A percentile compares a stretch with the other conserved stretches of the same genome.
These are phyloP conservation scores for Boulengeromyrus knoepffleri DNA, from an alignment of 2,113 vertebrate species.

Conservation along the genomic window DNA sequence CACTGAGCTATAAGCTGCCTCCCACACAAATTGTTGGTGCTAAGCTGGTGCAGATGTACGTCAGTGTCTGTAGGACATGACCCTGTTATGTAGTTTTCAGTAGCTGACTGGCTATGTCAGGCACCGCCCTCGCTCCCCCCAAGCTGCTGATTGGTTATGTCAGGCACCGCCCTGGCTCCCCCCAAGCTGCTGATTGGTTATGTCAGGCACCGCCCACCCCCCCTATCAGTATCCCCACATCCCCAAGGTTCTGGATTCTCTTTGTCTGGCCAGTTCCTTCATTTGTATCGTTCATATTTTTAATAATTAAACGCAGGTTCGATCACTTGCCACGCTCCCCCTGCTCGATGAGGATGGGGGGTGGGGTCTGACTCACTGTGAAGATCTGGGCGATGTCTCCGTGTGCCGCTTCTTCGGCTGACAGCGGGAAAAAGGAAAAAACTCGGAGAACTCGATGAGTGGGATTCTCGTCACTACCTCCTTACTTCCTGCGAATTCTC, in stretches of 20 bases:
- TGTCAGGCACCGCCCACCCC: not conserved
- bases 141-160: not conserved
- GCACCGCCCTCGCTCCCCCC: not conserved
- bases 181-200: not conserved
- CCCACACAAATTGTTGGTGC: not conserved
- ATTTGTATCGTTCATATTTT: slow-evolving; percentile 22
- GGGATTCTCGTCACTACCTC: slow-evolving; percentile 41
- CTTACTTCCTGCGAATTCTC: slow-evolving; percentile 41
- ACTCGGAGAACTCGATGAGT: slow-evolving; percentile 34
- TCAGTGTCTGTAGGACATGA: not conserved
- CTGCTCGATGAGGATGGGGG: slow-evolving; percentile 31
- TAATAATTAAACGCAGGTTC: slow-evolving; percentile 29
- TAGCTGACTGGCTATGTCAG: not conserved
- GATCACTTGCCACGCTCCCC: slow-evolving; percentile 25
- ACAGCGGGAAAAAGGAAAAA: slow-evolving; percentile 25
- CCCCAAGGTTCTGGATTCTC: not conserved
- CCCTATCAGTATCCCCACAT: not conserved
- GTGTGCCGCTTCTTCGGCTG: slow-evolving; percentile 34
- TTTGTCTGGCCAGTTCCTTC: not conserved
- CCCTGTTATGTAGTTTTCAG: not conserved
- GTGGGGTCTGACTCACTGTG: slow-evolving; percentile 31
- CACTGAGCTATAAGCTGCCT: not conserved
- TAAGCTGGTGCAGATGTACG: not conserved
- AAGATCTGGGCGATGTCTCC: slow-evolving; percentile 31
- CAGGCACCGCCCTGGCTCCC: not conserved